phyloP scores from a whole-genome alignment of 2,888 invertebrate species.

The Trichacis sp. region DNA sequence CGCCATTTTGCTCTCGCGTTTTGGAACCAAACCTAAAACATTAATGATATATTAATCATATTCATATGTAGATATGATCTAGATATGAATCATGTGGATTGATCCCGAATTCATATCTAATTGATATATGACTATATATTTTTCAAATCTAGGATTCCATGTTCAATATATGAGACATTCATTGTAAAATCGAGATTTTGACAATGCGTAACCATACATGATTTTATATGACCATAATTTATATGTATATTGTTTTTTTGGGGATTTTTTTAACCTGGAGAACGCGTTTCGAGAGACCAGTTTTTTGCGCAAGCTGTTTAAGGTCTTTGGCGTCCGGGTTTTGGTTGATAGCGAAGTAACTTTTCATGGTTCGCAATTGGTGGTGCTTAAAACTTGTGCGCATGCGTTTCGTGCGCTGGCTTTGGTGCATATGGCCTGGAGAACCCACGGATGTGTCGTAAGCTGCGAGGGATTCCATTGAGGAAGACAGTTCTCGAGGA shows the following conservation, averaged over 20 bases:
- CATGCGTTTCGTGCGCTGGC: slow-evolving; percentile 91
- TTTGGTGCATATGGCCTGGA: slow-evolving; percentile 76
- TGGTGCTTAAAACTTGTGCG: slow-evolving; percentile 99
- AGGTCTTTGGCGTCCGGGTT: slow-evolving; percentile 99
- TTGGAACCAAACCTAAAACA: slow-evolving; percentile 99
- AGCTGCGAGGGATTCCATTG: slow-evolving; percentile 80
- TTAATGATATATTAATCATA: too few species aligned
- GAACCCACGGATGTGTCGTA: slow-evolving; percentile 82
- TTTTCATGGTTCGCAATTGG: slow-evolving; percentile 98
- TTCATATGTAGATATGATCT: too few species aligned
- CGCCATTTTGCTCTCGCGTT: slow-evolving; percentile 99
- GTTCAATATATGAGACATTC: too few species aligned
- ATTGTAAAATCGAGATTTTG: too few species aligned
- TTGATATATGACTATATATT: too few species aligned
- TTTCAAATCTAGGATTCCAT: too few species aligned
- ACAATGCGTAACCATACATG: too few species aligned
- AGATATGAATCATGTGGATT: too few species aligned
- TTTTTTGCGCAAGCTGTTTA: slow-evolving; percentile 98
- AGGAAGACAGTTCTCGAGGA: slow-evolving; percentile 80
- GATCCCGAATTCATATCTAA: too few species aligned
- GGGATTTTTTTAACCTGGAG: slow-evolving; percentile 88
- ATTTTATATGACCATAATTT: too few species aligned
- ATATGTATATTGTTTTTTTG: too few species aligned
- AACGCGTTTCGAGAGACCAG: slow-evolving; percentile 96
- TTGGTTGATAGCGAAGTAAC: slow-evolving; percentile 98